Percentiles rank a stretch among this genome's conserved stretches.
phyloP scores from a whole-genome alignment of 2,113 vertebrate genomes.

The Xiphias gladius region DNA sequence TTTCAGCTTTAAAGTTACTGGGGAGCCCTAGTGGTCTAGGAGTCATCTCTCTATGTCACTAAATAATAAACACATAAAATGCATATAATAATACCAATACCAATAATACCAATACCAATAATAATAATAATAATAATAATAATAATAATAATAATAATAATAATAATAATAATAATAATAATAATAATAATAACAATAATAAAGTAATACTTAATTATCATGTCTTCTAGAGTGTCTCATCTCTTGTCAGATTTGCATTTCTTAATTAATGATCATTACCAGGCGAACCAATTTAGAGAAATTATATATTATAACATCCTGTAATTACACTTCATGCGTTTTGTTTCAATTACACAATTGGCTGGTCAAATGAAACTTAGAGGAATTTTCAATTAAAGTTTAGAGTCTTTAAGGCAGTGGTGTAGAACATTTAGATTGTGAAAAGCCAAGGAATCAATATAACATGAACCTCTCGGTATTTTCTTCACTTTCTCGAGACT shows the following conservation, averaged over 20 bases:
- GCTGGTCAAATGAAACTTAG: background rate
- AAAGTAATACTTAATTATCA: too few relatives aligned
- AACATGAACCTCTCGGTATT: background rate
- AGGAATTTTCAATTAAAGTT: conserved; percentile 1
- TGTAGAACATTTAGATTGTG: background rate
- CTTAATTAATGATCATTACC: background rate
- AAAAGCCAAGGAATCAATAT: background rate
- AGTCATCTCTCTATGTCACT: too few relatives aligned
- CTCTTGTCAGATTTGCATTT: background rate
- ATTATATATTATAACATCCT: background rate
- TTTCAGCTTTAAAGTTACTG: background rate
- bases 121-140: background rate
- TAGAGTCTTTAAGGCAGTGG: background rate
- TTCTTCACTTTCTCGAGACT: background rate
- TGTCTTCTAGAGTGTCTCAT: background rate
- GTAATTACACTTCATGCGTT: background rate
- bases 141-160: background rate
- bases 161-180: background rate
- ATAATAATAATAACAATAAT: too few relatives aligned
- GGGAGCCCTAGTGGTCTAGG: too few relatives aligned
- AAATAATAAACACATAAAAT: background rate
- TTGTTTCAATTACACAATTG: background rate
- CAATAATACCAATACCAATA: background rate
- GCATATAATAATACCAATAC: background rate
- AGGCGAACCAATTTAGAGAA: background rate